These are phyloP conservation scores for Hirtodrosophila trivittata DNA, from an alignment of 2,888 invertebrate genomes.

Conservation along the genomic window DNA sequence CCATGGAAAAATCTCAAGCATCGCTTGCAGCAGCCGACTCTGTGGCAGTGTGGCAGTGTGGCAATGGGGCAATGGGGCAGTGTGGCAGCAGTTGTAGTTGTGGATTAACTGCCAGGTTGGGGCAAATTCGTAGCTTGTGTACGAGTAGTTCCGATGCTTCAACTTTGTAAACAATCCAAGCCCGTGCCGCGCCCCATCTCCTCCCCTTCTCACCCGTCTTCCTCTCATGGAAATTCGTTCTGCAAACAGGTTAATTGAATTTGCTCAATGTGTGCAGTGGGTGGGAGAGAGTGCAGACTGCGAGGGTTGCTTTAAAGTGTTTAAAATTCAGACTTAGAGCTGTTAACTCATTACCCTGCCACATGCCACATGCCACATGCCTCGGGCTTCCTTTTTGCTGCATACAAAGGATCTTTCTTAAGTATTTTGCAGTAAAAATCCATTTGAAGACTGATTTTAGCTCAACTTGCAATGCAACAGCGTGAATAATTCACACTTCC, in stretches of 20 bases:
- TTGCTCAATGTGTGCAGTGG: constrained; percentile 51
- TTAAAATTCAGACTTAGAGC: constrained; percentile 4
- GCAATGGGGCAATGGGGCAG: background rate
- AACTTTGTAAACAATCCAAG: constrained; percentile 9
- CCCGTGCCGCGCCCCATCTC: background rate
- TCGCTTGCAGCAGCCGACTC: constrained; percentile 25
- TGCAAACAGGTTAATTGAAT: constrained; percentile 70
- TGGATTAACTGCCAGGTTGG: constrained; percentile 42
- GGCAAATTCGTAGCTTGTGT: constrained; percentile 22
- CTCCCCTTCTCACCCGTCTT: background rate
- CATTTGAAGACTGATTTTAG: constrained; percentile 42
- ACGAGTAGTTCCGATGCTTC: background rate
- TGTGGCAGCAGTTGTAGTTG: constrained; percentile 24
- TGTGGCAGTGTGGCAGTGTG: background rate
- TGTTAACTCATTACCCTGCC: constrained; percentile 7
- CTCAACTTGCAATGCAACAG: constrained; percentile 19
- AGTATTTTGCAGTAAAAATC: constrained; percentile 26
- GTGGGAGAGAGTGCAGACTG: background rate
- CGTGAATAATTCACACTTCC: constrained; percentile 27
- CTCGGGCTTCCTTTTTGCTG: background rate
- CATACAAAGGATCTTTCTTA: constrained; percentile 26
- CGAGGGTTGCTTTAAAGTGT: constrained; percentile 8
- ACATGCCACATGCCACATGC: background rate
- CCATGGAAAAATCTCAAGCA: constrained; percentile 32
- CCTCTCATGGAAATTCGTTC: constrained; percentile 29